Evolutionary conservation across 2,797 vertebrate species (phyloP).

Genomic region (Threskiornis aethiopicus): DNA sequence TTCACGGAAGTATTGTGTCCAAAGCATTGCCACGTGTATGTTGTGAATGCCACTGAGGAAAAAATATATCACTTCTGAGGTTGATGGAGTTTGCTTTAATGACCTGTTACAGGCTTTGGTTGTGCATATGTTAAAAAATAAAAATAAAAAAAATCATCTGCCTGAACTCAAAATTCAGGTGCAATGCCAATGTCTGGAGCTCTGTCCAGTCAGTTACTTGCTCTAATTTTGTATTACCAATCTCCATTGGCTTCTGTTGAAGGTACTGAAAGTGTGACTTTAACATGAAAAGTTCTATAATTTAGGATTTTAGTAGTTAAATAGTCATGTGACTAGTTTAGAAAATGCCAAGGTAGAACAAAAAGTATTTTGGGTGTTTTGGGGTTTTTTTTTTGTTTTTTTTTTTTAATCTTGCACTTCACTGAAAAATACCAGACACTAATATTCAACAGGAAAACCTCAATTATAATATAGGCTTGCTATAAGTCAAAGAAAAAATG

Average conservation of each 20-base stretch:
- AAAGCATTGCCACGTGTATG: background rate
- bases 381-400: background rate
- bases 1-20: background rate
- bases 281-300: background rate
- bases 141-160: background rate
- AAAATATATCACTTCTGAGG: background rate
- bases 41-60: background rate
- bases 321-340: background rate
- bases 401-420: background rate
- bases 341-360: background rate
- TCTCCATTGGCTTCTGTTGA: background rate
- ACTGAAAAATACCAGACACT: slow-evolving; percentile 1
- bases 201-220: background rate
- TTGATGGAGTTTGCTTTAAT: background rate
- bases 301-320: background rate
- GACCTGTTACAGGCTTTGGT: background rate
- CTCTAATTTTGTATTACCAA: background rate
- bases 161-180: background rate
- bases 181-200: background rate
- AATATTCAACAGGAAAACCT: slow-evolving; percentile 33
- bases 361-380: background rate
- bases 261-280: background rate
- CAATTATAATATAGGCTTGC: background rate
- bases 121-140: background rate
- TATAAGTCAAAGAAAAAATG: background rate